Percentiles rank a stretch among this genome's conserved stretches.
phyloP scores from a whole-genome alignment of 1,140 invertebrate species.

The Belonocnema kinseyi region DNA sequence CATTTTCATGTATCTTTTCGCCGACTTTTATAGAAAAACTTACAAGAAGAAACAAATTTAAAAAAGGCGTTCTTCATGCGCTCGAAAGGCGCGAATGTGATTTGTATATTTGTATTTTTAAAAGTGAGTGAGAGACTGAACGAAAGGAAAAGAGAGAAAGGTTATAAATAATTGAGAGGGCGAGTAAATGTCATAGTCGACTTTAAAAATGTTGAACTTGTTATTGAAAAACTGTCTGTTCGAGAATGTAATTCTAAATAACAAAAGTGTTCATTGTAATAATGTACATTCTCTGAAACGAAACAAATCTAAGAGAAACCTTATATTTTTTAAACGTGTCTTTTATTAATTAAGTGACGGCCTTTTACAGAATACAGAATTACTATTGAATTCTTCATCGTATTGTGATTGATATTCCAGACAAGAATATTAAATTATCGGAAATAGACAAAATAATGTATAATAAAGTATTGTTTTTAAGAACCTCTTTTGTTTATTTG shows the following conservation, averaged over 20 bases:
- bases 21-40: constrained; percentile 78
- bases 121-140: constrained; percentile 10
- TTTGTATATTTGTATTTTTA: constrained; percentile 40
- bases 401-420: too few relatives aligned
- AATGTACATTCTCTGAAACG: too few relatives aligned
- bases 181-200: not conserved
- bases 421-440: too few relatives aligned
- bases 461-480: too few relatives aligned
- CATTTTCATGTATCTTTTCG: constrained; percentile 78
- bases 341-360: too few relatives aligned
- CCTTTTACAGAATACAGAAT: too few relatives aligned
- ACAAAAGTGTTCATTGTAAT: too few relatives aligned
- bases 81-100: constrained; percentile 38
- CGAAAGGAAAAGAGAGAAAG: not conserved
- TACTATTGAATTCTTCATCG: too few relatives aligned
- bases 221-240: not conserved
- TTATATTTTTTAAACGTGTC: too few relatives aligned
- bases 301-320: too few relatives aligned
- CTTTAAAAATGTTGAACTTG: constrained; percentile 1
- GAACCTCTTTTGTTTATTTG: too few relatives aligned
- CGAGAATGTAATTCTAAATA: not conserved
- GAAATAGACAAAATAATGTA: too few relatives aligned
- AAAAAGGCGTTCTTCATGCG: constrained; percentile 25
- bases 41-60: constrained; percentile 72
- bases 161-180: constrained; percentile 33